Evolutionary conservation across 2,797 vertebrate genomes (phyloP).

Genomic region (Momotus momota): DNA sequence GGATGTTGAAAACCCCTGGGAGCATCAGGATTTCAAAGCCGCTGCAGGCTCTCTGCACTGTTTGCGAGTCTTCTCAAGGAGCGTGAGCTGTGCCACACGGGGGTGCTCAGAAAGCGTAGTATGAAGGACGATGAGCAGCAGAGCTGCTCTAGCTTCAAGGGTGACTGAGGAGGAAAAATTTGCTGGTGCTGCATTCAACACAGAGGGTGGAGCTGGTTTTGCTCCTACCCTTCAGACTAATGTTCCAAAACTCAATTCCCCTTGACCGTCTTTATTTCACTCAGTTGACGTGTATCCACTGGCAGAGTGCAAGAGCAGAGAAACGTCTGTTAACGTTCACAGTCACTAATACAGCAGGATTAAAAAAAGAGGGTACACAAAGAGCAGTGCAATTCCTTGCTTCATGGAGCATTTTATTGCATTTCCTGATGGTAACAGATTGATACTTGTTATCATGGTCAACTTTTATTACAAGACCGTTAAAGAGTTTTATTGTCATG

Average conservation of each 20-base stretch:
- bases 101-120: background rate
- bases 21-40: background rate
- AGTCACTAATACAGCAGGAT: background rate
- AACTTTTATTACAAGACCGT: background rate
- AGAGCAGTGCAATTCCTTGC: background rate
- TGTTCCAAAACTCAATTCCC: background rate
- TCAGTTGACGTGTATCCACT: background rate
- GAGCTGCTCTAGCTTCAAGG: background rate
- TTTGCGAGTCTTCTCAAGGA: background rate
- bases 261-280: background rate
- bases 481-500: background rate
- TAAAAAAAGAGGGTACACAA: background rate
- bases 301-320: background rate
- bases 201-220: background rate
- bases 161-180: background rate
- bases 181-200: background rate
- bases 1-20: background rate
- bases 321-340: background rate
- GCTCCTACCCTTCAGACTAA: background rate
- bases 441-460: conserved; percentile 42
- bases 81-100: background rate
- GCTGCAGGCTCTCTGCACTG: background rate
- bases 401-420: conserved; percentile 16
- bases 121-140: background rate
- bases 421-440: background rate